Evolutionary conservation across 2,113 vertebrate species (phyloP), one percentile per base, ranked within the genome.

Genomic region (Lamprologus ornatipinnis): DNA sequence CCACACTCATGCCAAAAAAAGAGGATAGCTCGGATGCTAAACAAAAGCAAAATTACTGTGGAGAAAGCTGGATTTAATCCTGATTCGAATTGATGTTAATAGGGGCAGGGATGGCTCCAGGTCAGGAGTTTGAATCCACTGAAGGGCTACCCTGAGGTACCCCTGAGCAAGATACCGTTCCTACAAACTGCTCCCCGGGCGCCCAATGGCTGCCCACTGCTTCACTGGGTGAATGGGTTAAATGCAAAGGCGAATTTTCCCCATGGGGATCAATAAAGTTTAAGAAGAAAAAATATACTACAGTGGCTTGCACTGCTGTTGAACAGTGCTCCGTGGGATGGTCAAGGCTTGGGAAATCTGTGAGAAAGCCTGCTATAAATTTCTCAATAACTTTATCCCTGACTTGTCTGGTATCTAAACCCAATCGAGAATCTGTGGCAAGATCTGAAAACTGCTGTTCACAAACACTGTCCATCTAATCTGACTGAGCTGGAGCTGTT

Each of bases 271-370:
- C 57, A 60, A 31, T 58, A 60, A 31, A 31, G 57, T 60, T 60
- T 60, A 60, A 60, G 57, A 60, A 60, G 57, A 31, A 60, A 57
- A 60, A 60, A 60, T 60, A 10, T 75, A 75, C 14, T 5, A 58
- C 55, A 31, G 55, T 58, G 55, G 26, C 26, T 58, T 31, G 26
- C 55, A 4, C 55, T 58, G 55, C 2, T 58, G 14, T 58, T 58
- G 13, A 58, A 58, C 55, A 28, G 7, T 5, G 55, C 26, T 58
- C 55, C 0, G 7, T 31, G 55, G 55, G 55, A 58, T 58, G 55
- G 1, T 58, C 26, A 58, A 58, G 55, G 26, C 55, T 31, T 58
- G 55, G 26, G 14, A 58, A 58, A 58, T 9, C 55, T 58, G 1
- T 58, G 55, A 5, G 55, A 58, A 58, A 58, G 55, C 7, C 26